Conservation (phyloP, 2,888 invertebrate genomes). For the Cylloceria caligata region DNA sequence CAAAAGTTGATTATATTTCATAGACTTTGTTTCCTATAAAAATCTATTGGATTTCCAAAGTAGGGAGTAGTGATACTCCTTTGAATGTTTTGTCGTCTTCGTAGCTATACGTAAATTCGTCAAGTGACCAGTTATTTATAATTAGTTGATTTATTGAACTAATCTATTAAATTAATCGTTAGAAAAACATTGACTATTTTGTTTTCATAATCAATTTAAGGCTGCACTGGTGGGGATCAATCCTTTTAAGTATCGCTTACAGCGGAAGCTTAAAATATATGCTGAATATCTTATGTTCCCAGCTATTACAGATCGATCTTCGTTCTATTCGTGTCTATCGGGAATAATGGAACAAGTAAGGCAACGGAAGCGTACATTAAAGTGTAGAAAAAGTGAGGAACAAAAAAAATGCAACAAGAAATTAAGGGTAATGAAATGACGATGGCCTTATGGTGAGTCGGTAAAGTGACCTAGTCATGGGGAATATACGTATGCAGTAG, state of each 20-base stretch:
- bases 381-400: background rate
- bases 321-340: constrained; percentile 17
- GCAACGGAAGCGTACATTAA: background rate
- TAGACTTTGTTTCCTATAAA: too few relatives aligned
- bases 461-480: constrained; percentile 81
- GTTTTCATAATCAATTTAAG: background rate
- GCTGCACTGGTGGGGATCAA: background rate
- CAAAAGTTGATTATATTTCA: too few relatives aligned
- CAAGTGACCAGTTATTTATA: background rate
- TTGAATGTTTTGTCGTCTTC: background rate
- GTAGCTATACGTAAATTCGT: background rate
- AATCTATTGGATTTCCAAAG: too few relatives aligned
- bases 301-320: constrained; percentile 21
- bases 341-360: background rate
- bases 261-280: background rate
- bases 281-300: constrained; percentile 15
- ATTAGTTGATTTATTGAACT: background rate
- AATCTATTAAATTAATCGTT: background rate
- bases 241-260: constrained; percentile 12
- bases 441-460: constrained; percentile 73
- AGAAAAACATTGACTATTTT: background rate
- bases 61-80: too few relatives aligned
- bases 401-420: constrained; percentile 34
- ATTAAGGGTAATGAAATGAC: constrained; percentile 61
- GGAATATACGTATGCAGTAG: constrained; percentile 76